Evolutionary conservation across 2,888 invertebrate species (phyloP).

Genomic region (Hydraecia micacea): DNA sequence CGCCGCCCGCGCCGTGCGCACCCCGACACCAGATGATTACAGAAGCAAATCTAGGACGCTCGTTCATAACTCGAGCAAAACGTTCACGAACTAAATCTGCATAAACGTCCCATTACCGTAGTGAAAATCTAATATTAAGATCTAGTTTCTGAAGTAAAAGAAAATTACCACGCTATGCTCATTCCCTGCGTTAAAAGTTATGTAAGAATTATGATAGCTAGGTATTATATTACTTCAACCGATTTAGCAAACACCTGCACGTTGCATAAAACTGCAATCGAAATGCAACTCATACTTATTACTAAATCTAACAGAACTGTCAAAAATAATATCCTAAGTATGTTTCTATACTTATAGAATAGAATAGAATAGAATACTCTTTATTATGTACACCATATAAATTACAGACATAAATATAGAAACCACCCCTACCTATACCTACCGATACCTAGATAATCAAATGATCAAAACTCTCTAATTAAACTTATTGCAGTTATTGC

Average conservation of each 20-base stretch:
- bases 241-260: constrained; percentile 34
- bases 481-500: constrained; percentile 28
- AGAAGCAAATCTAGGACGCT: constrained; percentile 81
- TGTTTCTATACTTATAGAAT: too few species aligned
- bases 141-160: constrained; percentile 73
- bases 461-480: constrained; percentile 29
- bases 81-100: constrained; percentile 83
- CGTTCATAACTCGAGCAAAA: constrained; percentile 85
- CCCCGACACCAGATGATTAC: constrained; percentile 79
- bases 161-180: constrained; percentile 64
- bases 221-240: constrained; percentile 26
- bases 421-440: too few species aligned
- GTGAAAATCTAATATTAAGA: constrained; percentile 79
- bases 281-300: constrained; percentile 20
- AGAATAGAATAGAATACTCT: too few species aligned
- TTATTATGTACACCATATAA: too few species aligned
- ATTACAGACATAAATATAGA: too few species aligned
- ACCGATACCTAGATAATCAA: too few species aligned
- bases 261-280: constrained; percentile 26
- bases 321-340: constrained; percentile 14
- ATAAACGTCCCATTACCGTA: constrained; percentile 83
- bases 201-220: constrained; percentile 42
- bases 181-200: constrained; percentile 47
- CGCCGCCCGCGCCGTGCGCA: constrained; percentile 52
- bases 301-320: constrained; percentile 15